phyloP scores from a whole-genome alignment of 2,113 vertebrate species.

The Paramormyrops kingsleyae region DNA sequence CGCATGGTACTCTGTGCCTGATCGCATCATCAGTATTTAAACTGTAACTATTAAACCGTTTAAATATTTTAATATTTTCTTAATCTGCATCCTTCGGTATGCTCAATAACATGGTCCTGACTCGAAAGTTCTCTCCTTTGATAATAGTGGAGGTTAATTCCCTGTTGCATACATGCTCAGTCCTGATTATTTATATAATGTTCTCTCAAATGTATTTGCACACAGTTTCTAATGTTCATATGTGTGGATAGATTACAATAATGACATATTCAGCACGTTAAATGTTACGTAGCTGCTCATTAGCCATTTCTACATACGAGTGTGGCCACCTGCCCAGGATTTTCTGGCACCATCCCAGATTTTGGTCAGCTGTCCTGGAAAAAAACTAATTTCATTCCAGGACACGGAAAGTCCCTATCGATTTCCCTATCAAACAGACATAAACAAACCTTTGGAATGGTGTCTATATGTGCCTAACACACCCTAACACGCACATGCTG shows the following conservation, averaged over 20 bases:
- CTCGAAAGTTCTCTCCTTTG: neutral
- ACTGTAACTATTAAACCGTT: neutral
- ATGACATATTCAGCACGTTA: neutral
- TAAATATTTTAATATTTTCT: neutral
- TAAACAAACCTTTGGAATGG: neutral
- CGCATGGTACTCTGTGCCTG: neutral
- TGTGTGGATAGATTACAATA: neutral
- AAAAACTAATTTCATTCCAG: too few relatives aligned
- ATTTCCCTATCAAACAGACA: neutral
- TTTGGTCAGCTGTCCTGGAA: neutral
- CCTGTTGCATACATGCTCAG: neutral
- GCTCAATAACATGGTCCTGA: neutral
- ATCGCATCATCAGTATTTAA: conserved; percentile 5
- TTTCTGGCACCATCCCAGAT: too few relatives aligned
- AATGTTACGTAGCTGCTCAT: neutral
- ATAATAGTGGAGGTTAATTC: neutral
- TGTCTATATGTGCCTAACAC: neutral
- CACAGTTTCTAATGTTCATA: neutral
- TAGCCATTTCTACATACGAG: neutral
- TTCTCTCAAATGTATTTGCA: neutral
- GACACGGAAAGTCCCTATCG: neutral
- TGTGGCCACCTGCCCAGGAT: neutral
- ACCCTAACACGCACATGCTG: neutral
- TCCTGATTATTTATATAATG: neutral
- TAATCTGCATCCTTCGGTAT: neutral